These are phyloP conservation scores for Cranoglanis bouderius DNA, from an alignment of 2,113 vertebrate species.

Conservation along the genomic window DNA sequence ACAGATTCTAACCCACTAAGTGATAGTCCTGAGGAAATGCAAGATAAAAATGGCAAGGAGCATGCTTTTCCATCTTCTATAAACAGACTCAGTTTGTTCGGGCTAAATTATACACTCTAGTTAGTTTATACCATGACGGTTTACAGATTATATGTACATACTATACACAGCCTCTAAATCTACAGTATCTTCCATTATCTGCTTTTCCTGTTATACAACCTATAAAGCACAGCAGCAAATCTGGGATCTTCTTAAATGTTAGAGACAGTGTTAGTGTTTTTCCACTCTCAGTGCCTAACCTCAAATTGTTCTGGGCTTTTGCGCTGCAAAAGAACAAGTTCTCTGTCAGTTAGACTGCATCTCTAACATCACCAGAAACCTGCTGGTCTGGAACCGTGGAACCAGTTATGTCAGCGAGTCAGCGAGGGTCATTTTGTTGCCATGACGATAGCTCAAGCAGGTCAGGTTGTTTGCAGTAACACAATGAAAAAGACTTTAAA, in stretches of 20 bases:
- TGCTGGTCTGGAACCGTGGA: background rate
- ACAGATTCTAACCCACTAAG: conserved; percentile 17
- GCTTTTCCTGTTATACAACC: background rate
- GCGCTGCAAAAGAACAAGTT: background rate
- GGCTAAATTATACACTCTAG: conserved; percentile 18
- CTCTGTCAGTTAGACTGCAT: background rate
- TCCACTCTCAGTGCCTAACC: background rate
- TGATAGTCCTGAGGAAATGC: conserved; percentile 22
- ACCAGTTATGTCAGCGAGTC: background rate
- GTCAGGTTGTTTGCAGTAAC: background rate
- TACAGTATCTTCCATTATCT: background rate
- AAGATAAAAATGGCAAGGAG: conserved; percentile 4
- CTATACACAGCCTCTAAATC: background rate
- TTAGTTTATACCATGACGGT: background rate
- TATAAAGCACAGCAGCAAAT: background rate
- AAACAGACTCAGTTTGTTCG: conserved; percentile 15
- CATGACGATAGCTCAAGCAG: background rate
- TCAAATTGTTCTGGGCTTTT: background rate
- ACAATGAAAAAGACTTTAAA: background rate
- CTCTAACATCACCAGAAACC: background rate
- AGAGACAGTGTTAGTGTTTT: background rate
- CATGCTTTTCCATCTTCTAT: conserved; percentile 9
- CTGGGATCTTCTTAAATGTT: background rate
- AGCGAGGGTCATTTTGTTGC: background rate
- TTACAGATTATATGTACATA: background rate